Base-by-base conservation (phyloP, 2,113 vertebrate species). In the Hipposideros armiger region DNA sequence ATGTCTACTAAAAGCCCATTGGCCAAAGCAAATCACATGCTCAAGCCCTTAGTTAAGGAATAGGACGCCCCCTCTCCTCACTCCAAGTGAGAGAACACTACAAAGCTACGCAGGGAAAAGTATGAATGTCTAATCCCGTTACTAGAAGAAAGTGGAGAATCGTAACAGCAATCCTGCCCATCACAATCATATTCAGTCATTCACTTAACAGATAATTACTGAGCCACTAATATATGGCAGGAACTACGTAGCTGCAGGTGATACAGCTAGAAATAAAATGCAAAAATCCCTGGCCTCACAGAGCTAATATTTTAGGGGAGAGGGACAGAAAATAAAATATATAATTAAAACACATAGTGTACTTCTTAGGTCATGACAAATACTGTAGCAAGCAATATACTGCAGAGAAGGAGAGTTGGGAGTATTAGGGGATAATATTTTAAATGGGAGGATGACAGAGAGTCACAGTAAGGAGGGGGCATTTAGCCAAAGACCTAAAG, bases 41-140 rank as follows among this genome's bases (percentile, higher is more conserved):
- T 13, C 1, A 40, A 42, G 26, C 28, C 14, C 73, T 82, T 58
- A 40, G 1, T 11, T n/a, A 60, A 67, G 24, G 0, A 82, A 42
- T 19, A 7, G 4, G 3, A 89, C 83, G 4, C 2, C 9, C 17
- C 5, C 6, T 85, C 13, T 24, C 4, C 1, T 76, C 13, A 70
- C 3, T 5, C 22, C 40, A 50, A 64, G 16, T 40, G 7, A 17
- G 14, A 77, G 32, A 62, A 16, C 2, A 50, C 1, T 28, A 32
- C 28, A 58, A 58, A 60, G 19, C 30, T 42, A 62, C 2, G n/a
- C 30, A 1, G 19, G 14, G 13, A 10, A 73, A 66, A 0, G 7
- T 26, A 9, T 70, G 3, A 0, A 8, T 20, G 3, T 15, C 16
- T 40, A 22, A 50, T 77, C 14, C 5, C n/a, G 0, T 54, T 62